Evolutionary conservation across 2,113 vertebrate species (phyloP), one percentile per base, ranked within the genome.

Genomic region (Maccullochella peelii): DNA sequence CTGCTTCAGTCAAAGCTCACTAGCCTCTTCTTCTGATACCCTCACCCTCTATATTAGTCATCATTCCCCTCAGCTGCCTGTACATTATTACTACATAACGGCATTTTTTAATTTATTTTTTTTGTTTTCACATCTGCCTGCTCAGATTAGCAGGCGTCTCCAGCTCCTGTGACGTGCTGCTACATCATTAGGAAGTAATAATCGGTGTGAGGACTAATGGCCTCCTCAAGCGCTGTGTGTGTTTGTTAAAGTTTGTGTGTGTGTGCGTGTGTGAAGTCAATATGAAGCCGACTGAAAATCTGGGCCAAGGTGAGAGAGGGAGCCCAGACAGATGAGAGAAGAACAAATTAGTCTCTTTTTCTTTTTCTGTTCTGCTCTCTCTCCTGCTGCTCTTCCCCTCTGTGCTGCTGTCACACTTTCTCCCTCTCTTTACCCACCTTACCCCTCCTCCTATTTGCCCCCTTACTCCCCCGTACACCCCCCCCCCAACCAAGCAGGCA

Each of bases 141-240:
- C 71, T 69, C 74, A 65, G 79, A 91, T 91, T 87, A 86, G 79
- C 65, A 62, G 54, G 73, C 82, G 79, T 79, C 76, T 83, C 61
- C 20, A 5, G 36, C 80, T 80, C 55, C 66, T 23, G 65, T 63
- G 72, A 72, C 47, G 33, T 87, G 84, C 76, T 61, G 10, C 73
- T 2, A 62, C 69, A 83, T 93, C 88, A 91, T 93, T 91, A 89
- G 77, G 62, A 84, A 87, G 82, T 87, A 91, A 89, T 91, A 83
- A 86, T 54, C 78, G 71, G 62, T 80, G 70, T 86, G 66, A 73
- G 69, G 62, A 73, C 74, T 81, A 88, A 90, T 87, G 38, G 85
- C 86, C 67, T 87, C 79, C 5, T 9, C 25, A 16, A 76, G 38
- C 14, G 30, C 38, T 79, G 62, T 76, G 57, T 76, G 57, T 62